Base-by-base conservation (phyloP, 2,888 invertebrate genomes). In the Orchesellides sinensis region DNA sequence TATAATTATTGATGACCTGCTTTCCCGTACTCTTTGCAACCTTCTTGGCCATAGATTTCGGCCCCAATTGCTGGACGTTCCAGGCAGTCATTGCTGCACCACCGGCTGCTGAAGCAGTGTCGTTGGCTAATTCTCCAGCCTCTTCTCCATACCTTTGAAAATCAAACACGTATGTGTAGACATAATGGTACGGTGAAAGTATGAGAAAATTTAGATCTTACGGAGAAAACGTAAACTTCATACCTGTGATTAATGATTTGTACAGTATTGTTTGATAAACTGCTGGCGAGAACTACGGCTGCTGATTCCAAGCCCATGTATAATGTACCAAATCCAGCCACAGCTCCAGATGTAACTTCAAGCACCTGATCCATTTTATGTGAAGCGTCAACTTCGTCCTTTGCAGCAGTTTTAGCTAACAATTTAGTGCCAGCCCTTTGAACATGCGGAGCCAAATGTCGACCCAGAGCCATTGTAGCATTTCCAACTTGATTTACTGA, bases 161-260 rank as follows among this genome's bases (percentile, higher is more conserved):
- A 17, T 3, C 4, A 52, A 89, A 88, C 69, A 85, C 84, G 23
- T 21, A 32, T n/a, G n/a, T n/a, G n/a, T n/a, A n/a, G n/a, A n/a
- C n/a, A n/a, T 32, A 63, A 63, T 25, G n/a, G 52, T 35, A 72
- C 21, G 56, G 5, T n/a, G 4, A 8, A 19, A 17, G 27, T 49
- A n/a, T 63, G 21, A 17, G 8, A 14, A 70, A 25, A 70, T 14
- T n/a, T 40, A n/a, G n/a, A n/a, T n/a, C n/a, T n/a, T n/a, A n/a
- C n/a, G n/a, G n/a, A n/a, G n/a, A n/a, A n/a, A n/a, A n/a, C n/a
- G n/a, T n/a, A n/a, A n/a, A n/a, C n/a, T n/a, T n/a, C n/a, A 5
- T 91, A 95, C 94, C 93, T 94, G 89, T 95, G 93, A 87, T 93
- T 91, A 49, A 95, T 94, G 73, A 95, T 92, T 88, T 93, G 92